Conservation (phyloP, 2,797 vertebrate genomes). For the Micropoecilia bifurca region DNA sequence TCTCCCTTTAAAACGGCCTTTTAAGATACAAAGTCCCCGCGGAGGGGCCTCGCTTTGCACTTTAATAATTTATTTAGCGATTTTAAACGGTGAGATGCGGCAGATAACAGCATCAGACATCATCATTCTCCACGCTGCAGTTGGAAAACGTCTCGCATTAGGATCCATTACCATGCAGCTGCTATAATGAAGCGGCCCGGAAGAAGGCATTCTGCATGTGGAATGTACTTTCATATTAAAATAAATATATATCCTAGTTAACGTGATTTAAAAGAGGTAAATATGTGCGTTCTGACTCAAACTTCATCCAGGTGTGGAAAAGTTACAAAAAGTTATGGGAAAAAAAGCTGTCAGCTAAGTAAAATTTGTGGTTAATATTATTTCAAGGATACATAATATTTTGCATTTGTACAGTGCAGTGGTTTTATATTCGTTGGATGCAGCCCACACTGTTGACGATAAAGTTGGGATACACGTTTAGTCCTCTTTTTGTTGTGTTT, state of each 20-base stretch:
- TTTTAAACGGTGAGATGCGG: constrained; percentile 79
- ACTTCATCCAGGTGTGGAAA: background rate
- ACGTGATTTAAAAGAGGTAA: background rate
- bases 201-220: background rate
- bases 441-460: background rate
- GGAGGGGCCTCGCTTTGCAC: constrained; percentile 75
- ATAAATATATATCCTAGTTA: background rate
- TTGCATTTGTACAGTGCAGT: background rate
- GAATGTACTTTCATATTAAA: background rate
- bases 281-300: background rate
- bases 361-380: background rate
- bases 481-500: background rate
- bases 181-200: constrained; percentile 19
- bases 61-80: constrained; percentile 85
- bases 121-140: constrained; percentile 58
- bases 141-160: constrained; percentile 47
- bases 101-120: constrained; percentile 71
- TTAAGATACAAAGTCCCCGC: constrained; percentile 80
- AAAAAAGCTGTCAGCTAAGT: background rate
- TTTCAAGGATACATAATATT: background rate
- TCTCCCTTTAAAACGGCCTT: constrained; percentile 81
- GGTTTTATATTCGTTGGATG: background rate
- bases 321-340: background rate
- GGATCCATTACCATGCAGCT: constrained; percentile 45
- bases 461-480: background rate